These are phyloP conservation scores for Apamea crenata DNA, from an alignment of 2,888 invertebrate genomes.

Conservation along the genomic window DNA sequence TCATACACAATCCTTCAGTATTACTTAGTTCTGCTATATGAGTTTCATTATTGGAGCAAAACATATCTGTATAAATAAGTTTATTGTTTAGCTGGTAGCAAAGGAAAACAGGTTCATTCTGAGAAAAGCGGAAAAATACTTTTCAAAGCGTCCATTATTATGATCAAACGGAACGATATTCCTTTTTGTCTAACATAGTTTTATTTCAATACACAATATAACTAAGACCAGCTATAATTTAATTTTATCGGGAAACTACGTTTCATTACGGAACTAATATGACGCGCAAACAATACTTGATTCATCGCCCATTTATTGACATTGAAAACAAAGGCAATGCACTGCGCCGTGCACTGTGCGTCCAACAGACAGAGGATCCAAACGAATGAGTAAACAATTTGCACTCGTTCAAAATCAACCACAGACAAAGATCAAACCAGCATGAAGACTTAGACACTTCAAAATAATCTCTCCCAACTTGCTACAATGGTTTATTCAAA, in stretches of 20 bases:
- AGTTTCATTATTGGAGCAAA: constrained; percentile 42
- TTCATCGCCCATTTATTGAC: constrained; percentile 63
- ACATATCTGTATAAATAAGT: constrained; percentile 5
- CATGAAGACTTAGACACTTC: constrained; percentile 40
- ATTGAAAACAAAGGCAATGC: constrained; percentile 65
- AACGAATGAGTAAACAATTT: constrained; percentile 60
- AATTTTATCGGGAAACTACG: constrained; percentile 24
- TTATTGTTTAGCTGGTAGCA: not conserved
- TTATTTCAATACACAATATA: constrained; percentile 6
- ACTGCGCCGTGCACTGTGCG: constrained; percentile 35
- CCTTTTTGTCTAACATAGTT: not conserved
- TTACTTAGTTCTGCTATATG: constrained; percentile 34
- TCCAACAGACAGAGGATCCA: constrained; percentile 15
- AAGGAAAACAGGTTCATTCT: constrained; percentile 11
- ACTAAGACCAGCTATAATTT: constrained; percentile 4
- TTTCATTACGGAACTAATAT: constrained; percentile 49
- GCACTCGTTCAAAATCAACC: constrained; percentile 32
- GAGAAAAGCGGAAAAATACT: constrained; percentile 22
- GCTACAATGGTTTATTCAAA: constrained; percentile 49
- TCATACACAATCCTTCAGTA: constrained; percentile 44
- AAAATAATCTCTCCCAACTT: constrained; percentile 46
- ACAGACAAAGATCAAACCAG: constrained; percentile 43
- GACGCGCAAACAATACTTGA: constrained; percentile 56
- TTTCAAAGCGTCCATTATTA: constrained; percentile 13
- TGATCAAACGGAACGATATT: constrained; percentile 21